Evolutionary conservation across 2,113 vertebrate species (phyloP).

Genomic region (Synodontis membranacea): DNA sequence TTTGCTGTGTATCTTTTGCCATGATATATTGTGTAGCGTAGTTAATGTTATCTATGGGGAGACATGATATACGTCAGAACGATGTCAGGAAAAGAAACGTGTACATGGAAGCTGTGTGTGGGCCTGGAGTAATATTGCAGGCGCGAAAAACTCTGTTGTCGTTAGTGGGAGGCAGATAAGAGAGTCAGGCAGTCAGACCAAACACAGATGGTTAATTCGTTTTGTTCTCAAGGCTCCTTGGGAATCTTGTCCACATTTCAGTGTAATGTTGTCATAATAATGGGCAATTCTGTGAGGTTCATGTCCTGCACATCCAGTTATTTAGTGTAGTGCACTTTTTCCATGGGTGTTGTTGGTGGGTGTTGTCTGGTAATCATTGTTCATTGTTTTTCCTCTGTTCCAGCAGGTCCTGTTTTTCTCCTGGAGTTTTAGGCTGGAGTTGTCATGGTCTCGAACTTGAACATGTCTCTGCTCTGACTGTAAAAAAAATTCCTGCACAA

Average conservation of each 20-base stretch:
- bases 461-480: constrained; percentile 5
- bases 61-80: constrained; percentile 4
- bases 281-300: background rate
- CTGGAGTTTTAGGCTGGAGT: constrained; percentile 5
- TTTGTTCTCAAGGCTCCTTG: constrained; percentile 30
- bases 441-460: background rate
- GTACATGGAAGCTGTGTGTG: constrained; percentile 9
- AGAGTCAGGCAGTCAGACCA: constrained; percentile 23
- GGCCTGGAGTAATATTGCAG: background rate
- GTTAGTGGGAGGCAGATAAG: constrained; percentile 14
- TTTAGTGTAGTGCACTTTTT: background rate
- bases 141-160: constrained; percentile 21
- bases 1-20: background rate
- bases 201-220: constrained; percentile 25
- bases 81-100: constrained; percentile 1
- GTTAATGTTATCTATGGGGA: constrained; percentile 14
- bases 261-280: background rate
- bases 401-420: background rate
- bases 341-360: background rate
- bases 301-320: background rate
- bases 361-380: background rate
- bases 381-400: constrained; percentile 4
- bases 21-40: constrained; percentile 20
- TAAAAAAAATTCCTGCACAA: constrained; percentile 16
- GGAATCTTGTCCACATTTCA: background rate